Conservation (phyloP, 2,797 vertebrate species). For the Fratercula arctica region DNA sequence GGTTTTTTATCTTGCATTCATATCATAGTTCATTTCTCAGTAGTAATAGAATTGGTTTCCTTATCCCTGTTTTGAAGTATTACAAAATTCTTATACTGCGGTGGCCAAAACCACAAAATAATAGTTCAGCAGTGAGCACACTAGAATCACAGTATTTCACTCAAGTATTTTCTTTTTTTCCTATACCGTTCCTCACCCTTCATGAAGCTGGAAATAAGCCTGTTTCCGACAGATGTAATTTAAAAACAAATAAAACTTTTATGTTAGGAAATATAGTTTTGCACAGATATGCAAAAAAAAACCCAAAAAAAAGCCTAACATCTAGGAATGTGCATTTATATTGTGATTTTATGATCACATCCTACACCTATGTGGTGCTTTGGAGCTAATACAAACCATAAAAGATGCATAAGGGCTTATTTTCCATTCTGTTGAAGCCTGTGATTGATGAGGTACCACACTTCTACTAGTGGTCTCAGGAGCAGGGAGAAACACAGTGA, state of each 20-base stretch:
- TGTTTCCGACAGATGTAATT: slow-evolving; percentile 44
- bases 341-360: slow-evolving; percentile 22
- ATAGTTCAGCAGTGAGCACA: slow-evolving; percentile 31
- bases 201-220: slow-evolving; percentile 24
- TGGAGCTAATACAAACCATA: neutral
- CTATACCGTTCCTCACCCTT: neutral
- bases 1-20: slow-evolving; percentile 20
- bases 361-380: neutral
- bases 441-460: neutral
- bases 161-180: slow-evolving; percentile 12
- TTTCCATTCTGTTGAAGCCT: slow-evolving; percentile 6
- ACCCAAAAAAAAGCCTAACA: neutral
- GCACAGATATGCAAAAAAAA: neutral
- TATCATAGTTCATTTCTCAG: slow-evolving; percentile 47
- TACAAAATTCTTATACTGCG: slow-evolving; percentile 27
- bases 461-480: neutral
- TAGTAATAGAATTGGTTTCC: slow-evolving; percentile 44
- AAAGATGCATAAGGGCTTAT: neutral
- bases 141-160: slow-evolving; percentile 34
- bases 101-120: slow-evolving; percentile 42
- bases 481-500: neutral
- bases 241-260: slow-evolving; percentile 49
- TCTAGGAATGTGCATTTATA: neutral
- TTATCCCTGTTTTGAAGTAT: slow-evolving; percentile 39
- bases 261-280: slow-evolving; percentile 21